Evolutionary conservation across 2,113 vertebrate genomes (phyloP).

Genomic region (Dinomys branickii): DNA sequence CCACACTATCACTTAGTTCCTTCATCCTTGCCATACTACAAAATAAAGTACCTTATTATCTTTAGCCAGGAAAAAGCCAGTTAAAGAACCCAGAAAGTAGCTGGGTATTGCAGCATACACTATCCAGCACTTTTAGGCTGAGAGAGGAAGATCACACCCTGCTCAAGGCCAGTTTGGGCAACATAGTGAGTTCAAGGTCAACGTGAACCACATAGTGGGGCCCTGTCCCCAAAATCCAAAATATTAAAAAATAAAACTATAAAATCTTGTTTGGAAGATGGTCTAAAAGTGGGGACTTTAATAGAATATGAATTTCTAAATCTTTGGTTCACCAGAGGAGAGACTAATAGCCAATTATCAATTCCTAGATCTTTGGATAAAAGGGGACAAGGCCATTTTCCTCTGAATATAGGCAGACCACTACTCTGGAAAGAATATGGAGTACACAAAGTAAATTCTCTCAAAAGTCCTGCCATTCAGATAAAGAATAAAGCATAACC

Average conservation of each 20-base stretch:
- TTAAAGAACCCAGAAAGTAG: not conserved
- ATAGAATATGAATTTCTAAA: not conserved
- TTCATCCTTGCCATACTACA: not conserved
- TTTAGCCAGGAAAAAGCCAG: not conserved
- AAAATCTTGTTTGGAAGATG: not conserved
- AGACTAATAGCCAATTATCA: not conserved
- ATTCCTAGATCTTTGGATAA: not conserved
- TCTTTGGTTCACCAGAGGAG: not conserved
- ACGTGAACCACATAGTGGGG: not conserved
- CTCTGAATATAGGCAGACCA: not conserved
- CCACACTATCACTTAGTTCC: not conserved
- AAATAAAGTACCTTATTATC: not conserved
- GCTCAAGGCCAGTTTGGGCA: not conserved
- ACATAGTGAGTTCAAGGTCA: not conserved
- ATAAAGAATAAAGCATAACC: not conserved
- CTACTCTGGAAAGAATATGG: not conserved
- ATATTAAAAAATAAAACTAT: not conserved
- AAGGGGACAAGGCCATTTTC: not conserved
- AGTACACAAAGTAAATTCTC: too few relatives aligned
- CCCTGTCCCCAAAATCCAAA: not conserved
- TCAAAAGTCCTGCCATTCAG: not conserved
- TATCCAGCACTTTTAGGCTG: not conserved
- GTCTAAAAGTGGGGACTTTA: not conserved
- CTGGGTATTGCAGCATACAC: not conserved
- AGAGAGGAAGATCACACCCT: not conserved